Conservation (phyloP, 2,113 vertebrate genomes). For the Patagioenas fasciata region DNA sequence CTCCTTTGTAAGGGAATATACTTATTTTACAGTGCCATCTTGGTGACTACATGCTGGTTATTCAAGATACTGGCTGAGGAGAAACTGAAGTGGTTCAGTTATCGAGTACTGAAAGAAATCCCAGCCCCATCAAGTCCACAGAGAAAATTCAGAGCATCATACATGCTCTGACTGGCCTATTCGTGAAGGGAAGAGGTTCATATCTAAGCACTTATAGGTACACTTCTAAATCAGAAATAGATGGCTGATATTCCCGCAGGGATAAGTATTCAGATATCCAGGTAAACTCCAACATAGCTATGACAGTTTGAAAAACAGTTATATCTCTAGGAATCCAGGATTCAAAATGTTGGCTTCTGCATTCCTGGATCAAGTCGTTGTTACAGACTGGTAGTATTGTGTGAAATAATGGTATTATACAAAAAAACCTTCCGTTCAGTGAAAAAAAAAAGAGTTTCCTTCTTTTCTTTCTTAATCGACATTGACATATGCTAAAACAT, state of each 20-base stretch:
- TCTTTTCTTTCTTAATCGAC: slow-evolving; percentile 1
- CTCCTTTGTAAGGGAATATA: not conserved
- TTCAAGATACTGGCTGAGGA: not conserved
- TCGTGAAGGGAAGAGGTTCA: not conserved
- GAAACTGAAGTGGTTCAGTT: not conserved
- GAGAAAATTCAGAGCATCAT: not conserved
- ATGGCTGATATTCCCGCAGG: not conserved
- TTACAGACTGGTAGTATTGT: not conserved
- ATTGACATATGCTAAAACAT: not conserved
- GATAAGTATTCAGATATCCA: not conserved
- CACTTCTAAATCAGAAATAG: not conserved
- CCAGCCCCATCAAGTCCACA: rapidly evolving
- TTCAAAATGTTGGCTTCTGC: not conserved
- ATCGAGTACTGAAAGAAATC: not conserved
- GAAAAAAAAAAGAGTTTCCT: not conserved
- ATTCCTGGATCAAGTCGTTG: not conserved
- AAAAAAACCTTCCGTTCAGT: not conserved
- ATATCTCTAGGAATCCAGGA: not conserved
- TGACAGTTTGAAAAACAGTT: not conserved
- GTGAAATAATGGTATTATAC: not conserved
- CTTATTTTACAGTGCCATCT: not conserved
- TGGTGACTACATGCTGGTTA: not conserved
- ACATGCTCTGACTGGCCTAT: not conserved
- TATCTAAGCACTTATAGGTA: not conserved
- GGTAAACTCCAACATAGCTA: not conserved